Evolutionary conservation across 2,113 vertebrate genomes (phyloP), one percentile per base, ranked within the genome.

Genomic region (Vidua macroura): DNA sequence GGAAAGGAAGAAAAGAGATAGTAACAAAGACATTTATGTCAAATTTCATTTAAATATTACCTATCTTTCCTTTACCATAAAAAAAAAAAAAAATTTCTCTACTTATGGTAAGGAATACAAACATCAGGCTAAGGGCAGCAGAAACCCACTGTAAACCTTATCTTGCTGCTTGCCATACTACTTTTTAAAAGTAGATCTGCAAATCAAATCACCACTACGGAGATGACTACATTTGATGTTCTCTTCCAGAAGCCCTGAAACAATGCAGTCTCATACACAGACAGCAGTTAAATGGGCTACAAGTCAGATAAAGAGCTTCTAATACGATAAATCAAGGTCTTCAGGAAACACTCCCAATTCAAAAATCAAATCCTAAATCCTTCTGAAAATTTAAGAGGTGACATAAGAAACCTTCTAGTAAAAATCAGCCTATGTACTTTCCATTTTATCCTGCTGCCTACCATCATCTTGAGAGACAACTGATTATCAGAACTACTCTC

Each of bases 161-260:
- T 12, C 67, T 41, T 76, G 44, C 43, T 80, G 48, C 49, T 82
- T 72, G 16, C 13, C n/a, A 9, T 49, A 44, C 16, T 19, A 6
- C 30, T 74, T 76, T 51, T 49, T 21, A 37, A 9, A 37, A 44
- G 31, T 6, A 70, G n/a, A 87, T 33, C 9, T 63, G 21, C 39
- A 83, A 86, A 67, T 11, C 23, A 43, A 41, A 55, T 18, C n/a
- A 78, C 8, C 43, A 74, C 13, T 48, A 66, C 30, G 48, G 70
- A 48, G 31, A 88, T 2, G 1, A 25, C 5, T 28, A 19, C 1
- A 0, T 49, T 64, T 2, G 6, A 51, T 27, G 7, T 10, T 78
- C 44, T 52, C 49, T 28, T 55, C 27, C 59, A 44, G 33, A 69
- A 68, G 30, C 20, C 44, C 43, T 70, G 58, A 52, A 76, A 88